Base-by-base conservation (phyloP, 2,888 invertebrate species). In the Stratiomys singularior region DNA sequence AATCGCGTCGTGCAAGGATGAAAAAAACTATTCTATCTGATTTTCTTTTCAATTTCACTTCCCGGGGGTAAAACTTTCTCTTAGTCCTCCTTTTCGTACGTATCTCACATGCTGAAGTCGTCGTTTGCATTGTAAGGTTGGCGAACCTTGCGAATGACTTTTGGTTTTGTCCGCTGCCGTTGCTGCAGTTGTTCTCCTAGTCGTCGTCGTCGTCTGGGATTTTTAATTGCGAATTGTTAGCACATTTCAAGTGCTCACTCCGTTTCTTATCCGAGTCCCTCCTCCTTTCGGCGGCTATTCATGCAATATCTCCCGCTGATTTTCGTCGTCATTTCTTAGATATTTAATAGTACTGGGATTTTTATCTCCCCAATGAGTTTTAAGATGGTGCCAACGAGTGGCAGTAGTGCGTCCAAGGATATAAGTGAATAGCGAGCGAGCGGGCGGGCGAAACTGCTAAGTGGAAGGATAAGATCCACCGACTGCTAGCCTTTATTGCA, bases 211-310 rank as follows among this genome's bases (percentile, higher is more conserved):
- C 58, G 60, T 25, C 30, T 27, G 64, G 64, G 15, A 27, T 64
- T 64, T 64, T 64, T 64, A 64, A 64, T 64, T 64, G 64, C 64
- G 28, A 64, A 64, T 64, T 64, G 64, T 64, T 64, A 64, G 64
- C 64, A 64, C 64, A 64, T 64, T 30, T 64, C 64, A 64, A 64
- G 64, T 64, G 28, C 64, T 30, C 28, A 25, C 30, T 25, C 25
- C 23, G 15, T 37, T 37, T 5, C 9, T 37, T 37, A 3, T 9
- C 37, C 37, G 37, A n/a, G n/a, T n/a, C 37, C 37, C 9, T 5
- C 37, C 37, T 3, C 37, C 9, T 9, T 37, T 9, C 9, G 37
- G 5, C 37, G 3, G 3, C 3, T 37, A 37, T 37, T 37, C 9
- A 37, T 37, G 37, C 37, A 37, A 37, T 37, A 5, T 37, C 37